Evolutionary conservation across 1,140 invertebrate species (phyloP), one percentile per base, ranked within the genome.

Genomic region (Cotesia glomerata): DNA sequence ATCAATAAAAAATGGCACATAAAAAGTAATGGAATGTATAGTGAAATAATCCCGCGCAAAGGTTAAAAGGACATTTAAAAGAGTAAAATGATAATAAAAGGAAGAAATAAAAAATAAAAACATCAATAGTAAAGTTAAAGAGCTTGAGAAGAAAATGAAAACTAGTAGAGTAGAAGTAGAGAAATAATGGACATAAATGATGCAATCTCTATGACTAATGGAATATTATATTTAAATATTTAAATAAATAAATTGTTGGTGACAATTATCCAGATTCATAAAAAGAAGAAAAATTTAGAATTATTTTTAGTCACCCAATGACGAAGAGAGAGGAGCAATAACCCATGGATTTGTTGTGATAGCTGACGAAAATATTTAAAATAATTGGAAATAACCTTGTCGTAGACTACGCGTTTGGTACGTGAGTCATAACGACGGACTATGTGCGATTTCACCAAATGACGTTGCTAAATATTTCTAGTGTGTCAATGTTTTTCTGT

Each of bases 321-420:
- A 45, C 11, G 5, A 45, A 7, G 11, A 45, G 5, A 45, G 32
- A 26, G 26, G 16, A 32, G 51, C 32, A 11, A 45, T 56, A 34
- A 59, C 32, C 16, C 13, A 61, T 13, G 26, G 16, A 62, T 8
- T 64, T 52, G 4, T 11, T 18, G 11, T 18, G 39, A n/a, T 14
- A 26, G 8, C 13, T n/a, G 4, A 39, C 9, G 49, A 72, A 51
- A 34, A n/a, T 52, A 52, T 7, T 32, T 7, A 4, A 63, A 35
- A 75, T 51, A 76, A 64, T 72, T 74, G 79, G 78, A 76, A 83
- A 82, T 82, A 82, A 82, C 81, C 81, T 83, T 81, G 77, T 66
- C 58, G 76, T 80, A 76, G 74, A 75, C 73, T 75, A 78, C 79
- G 75, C 74, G 56, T 78, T 79, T 80, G 26, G 66, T 69, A 45